Conservation (phyloP, 1,140 invertebrate genomes). For the Fopius arisanus region DNA sequence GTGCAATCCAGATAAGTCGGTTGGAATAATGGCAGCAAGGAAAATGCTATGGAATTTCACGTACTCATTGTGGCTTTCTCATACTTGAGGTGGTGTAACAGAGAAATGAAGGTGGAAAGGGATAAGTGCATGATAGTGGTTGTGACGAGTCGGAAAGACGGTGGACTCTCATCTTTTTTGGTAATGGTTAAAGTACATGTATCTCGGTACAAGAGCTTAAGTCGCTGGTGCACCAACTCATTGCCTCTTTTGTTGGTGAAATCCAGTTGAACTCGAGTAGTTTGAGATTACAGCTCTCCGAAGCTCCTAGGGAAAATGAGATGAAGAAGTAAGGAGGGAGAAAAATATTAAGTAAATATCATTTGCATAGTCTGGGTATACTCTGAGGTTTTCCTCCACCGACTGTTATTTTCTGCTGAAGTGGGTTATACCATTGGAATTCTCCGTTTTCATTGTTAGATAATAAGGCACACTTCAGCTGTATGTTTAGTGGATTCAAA, state of each 20-base stretch:
- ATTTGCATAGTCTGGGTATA: not conserved
- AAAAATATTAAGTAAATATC: not conserved
- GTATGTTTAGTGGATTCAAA: not conserved
- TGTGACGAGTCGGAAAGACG: slow-evolving; percentile 26
- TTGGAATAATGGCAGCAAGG: slow-evolving; percentile 15
- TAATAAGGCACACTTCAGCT: not conserved
- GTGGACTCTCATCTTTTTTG: slow-evolving; percentile 14
- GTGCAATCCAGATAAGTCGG: slow-evolving; percentile 26
- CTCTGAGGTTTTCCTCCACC: not conserved
- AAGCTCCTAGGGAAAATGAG: not conserved
- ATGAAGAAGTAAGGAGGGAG: slow-evolving; percentile 4
- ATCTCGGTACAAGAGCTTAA: not conserved
- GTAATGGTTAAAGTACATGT: slow-evolving; percentile 5
- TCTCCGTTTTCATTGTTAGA: not conserved
- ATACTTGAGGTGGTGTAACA: slow-evolving; percentile 15
- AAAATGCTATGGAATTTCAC: slow-evolving; percentile 17
- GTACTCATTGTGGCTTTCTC: slow-evolving; percentile 1
- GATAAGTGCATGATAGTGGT: slow-evolving; percentile 9
- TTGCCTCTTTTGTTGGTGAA: slow-evolving; percentile 29
- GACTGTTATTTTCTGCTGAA: not conserved
- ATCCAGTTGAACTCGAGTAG: slow-evolving; percentile 20
- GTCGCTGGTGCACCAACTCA: slow-evolving; percentile 22
- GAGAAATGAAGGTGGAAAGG: not conserved
- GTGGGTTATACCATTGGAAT: not conserved
- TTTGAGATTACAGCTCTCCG: not conserved